Evolutionary conservation across 2,888 invertebrate species (phyloP), one percentile per base, ranked within the genome.

Genomic region (Cantharis lateralis): DNA sequence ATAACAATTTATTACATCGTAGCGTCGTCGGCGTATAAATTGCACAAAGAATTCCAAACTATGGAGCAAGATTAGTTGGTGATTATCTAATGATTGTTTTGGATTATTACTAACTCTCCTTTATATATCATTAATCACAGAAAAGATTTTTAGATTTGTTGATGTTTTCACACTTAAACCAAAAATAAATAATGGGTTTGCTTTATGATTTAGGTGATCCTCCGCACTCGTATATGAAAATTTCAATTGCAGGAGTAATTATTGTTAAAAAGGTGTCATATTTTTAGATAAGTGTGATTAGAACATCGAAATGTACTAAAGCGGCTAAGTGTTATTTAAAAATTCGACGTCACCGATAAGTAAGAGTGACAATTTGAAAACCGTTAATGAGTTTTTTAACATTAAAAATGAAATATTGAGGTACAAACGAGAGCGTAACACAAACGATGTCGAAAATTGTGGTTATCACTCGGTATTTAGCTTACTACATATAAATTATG

Each of bases 81-180:
- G 83, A 84, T 85, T 85, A 84, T 83, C 82, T 82, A 80, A 80
- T 83, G 83, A 84, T 84, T 84, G 83, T 82, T 83, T 82, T 83
- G 80, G 83, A 84, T 85, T 84, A 85, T 78, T 80, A 74, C 79
- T 82, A 82, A 81, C 79, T 74, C 82, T 81, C 80, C 80, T 81
- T 82, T 80, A 83, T 83, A 82, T 81, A 82, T 82, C 81, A 82
- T 81, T 82, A 80, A 82, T 82, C 78, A 74, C 66, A 24, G 18
- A 18, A 66, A 66, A 66, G 64, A 66, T 71, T 24, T 18, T 16
- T 69, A 16, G 16, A 69, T 24, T 48, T 48, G 28, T 69, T 69
- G 16, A 24, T 28, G 24, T 66, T 66, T 66, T 66, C 24, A 16
- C 20, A 64, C 20, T 64, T 20, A 64, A 20, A 64, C 20, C 64